phyloP scores from a whole-genome alignment of 2,888 invertebrate species.

The Rhimphoctona megacephalus region DNA sequence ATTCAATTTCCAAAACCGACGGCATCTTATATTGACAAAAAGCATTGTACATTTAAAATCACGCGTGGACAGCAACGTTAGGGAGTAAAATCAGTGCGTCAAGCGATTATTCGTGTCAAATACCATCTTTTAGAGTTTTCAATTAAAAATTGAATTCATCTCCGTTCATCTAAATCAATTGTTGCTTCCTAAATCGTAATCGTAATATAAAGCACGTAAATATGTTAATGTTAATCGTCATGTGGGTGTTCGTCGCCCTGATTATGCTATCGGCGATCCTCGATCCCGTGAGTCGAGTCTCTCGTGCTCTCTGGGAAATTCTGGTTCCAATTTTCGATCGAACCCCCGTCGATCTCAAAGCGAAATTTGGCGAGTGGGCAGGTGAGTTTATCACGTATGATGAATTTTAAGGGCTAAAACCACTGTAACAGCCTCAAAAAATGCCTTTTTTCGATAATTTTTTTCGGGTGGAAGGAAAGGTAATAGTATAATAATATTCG shows the following conservation, averaged over 20 bases:
- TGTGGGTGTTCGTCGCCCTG: constrained; percentile 77
- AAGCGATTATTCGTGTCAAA: neutral
- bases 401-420: too few species aligned
- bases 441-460: too few species aligned
- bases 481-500: too few species aligned
- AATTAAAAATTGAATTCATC: neutral
- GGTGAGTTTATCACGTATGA: constrained; percentile 85
- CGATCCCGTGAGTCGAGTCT: constrained; percentile 74
- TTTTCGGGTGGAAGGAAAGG: too few species aligned
- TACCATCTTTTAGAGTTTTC: neutral
- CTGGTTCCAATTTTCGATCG: constrained; percentile 77
- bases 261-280: constrained; percentile 77
- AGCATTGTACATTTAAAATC: neutral
- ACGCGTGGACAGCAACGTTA: neutral
- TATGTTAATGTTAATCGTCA: constrained; percentile 76
- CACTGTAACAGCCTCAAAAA: too few species aligned
- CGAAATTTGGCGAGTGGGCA: constrained; percentile 94
- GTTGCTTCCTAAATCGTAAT: neutral
- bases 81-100: neutral
- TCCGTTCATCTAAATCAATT: neutral
- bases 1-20: neutral
- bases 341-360: constrained; percentile 78
- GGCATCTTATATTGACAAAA: neutral
- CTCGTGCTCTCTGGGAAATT: constrained; percentile 77
- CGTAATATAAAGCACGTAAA: neutral